A percentile compares a stretch with the other conserved stretches of the same genome.
These are phyloP conservation scores for Pipistrellus nathusii DNA, from an alignment of 2,797 vertebrate species.

Conservation along the genomic window DNA sequence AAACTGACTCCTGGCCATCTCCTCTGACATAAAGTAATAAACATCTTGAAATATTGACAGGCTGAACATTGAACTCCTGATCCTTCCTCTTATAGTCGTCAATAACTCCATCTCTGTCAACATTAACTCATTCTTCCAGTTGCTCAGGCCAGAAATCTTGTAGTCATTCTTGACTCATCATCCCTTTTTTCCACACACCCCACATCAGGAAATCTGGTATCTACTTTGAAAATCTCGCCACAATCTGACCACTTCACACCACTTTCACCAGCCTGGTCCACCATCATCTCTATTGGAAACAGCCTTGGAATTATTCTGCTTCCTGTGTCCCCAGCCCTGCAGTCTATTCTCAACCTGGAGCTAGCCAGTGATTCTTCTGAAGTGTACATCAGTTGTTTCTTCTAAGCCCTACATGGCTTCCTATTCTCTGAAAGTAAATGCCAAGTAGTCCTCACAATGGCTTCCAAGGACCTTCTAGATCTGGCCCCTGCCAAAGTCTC, in stretches of 20 bases:
- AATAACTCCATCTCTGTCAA: not conserved
- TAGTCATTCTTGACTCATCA: not conserved
- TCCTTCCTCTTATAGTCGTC: not conserved
- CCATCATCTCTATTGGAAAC: not conserved
- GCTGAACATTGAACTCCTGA: not conserved
- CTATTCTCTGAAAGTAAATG: slow-evolving; percentile 8
- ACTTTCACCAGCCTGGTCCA: not conserved
- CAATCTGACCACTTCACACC: not conserved
- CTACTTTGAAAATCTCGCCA: slow-evolving; percentile 47
- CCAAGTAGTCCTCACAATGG: not conserved
- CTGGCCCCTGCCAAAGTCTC: not conserved
- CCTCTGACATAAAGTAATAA: not conserved
- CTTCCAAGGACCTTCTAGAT: slow-evolving; percentile 14
- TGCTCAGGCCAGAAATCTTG: not conserved
- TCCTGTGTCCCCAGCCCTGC: not conserved
- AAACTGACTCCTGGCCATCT: not conserved
- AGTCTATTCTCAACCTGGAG: not conserved
- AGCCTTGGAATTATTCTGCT: slow-evolving; percentile 9
- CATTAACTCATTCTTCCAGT: not conserved
- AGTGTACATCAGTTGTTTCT: slow-evolving; percentile 2
- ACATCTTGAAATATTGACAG: slow-evolving; percentile 16
- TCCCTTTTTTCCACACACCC: not conserved
- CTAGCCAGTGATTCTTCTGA: not conserved
- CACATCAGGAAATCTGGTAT: not conserved
- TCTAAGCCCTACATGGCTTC: slow-evolving; percentile 27